Conservation (phyloP, 2,797 vertebrate species). For the Galaxias olidus region DNA sequence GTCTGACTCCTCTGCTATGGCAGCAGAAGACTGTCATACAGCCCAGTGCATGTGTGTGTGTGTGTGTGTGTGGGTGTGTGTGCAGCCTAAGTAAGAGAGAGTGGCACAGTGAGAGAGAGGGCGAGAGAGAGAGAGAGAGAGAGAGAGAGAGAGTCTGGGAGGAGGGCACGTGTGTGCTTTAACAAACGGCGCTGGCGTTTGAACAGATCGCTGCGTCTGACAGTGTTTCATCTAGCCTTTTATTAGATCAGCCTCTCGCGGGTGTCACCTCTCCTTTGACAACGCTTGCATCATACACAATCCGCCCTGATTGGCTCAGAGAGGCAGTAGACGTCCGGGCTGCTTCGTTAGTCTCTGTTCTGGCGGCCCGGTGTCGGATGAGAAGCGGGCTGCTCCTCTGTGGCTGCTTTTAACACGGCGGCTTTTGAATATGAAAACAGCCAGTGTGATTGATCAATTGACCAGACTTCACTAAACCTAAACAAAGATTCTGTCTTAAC, state of each 20-base stretch:
- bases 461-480: too few relatives aligned
- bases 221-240: slow-evolving; percentile 75
- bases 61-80: slow-evolving; percentile 21
- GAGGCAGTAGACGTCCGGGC: slow-evolving; percentile 51
- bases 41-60: slow-evolving; percentile 23
- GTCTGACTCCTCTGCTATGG: slow-evolving; percentile 72
- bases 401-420: slow-evolving; percentile 35
- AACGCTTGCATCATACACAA: slow-evolving; percentile 62
- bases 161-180: slow-evolving; percentile 66
- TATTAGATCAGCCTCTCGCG: slow-evolving; percentile 75
- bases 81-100: background rate
- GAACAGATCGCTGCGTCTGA: slow-evolving; percentile 68
- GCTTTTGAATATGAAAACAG: slow-evolving; percentile 41
- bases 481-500: too few relatives aligned
- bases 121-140: slow-evolving; percentile 7
- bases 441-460: background rate
- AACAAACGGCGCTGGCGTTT: slow-evolving; percentile 67
- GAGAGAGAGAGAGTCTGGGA: slow-evolving; percentile 26
- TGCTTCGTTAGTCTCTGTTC: slow-evolving; percentile 52
- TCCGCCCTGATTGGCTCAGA: slow-evolving; percentile 34
- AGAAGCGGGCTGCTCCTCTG: slow-evolving; percentile 30
- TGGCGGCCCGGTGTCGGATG: slow-evolving; percentile 14
- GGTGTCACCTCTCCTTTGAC: slow-evolving; percentile 72
- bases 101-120: background rate
- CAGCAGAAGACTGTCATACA: slow-evolving; percentile 72